Percentiles rank a stretch among this genome's conserved stretches.
Conservation (phyloP, 1,140 invertebrate genomes). For the Drosophila arizonae region DNA sequence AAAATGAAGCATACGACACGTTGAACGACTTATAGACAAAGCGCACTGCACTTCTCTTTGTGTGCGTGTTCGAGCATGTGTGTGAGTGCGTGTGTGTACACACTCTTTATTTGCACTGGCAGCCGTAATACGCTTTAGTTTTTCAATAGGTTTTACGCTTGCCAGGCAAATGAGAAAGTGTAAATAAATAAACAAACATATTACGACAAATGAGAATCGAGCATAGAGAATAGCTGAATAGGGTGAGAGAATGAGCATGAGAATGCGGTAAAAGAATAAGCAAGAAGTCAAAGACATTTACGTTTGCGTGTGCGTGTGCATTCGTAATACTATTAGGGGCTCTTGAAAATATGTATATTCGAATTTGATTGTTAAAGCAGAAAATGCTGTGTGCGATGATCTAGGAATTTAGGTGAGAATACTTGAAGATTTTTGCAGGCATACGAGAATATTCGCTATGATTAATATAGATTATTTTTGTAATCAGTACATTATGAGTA, state of each 20-base stretch:
- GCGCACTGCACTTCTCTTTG: constrained; percentile 16
- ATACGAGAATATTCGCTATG: too few relatives aligned
- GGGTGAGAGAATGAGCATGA: constrained; percentile 11
- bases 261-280: constrained; percentile 9
- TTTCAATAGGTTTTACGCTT: constrained; percentile 32
- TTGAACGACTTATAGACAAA: constrained; percentile 39
- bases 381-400: too few relatives aligned
- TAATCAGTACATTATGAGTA: too few relatives aligned
- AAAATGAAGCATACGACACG: constrained; percentile 64
- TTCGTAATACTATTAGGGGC: neutral
- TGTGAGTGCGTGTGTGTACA: neutral
- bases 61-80: neutral
- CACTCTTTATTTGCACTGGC: constrained; percentile 11
- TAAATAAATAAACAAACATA: constrained; percentile 52
- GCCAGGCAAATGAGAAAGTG: constrained; percentile 53
- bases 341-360: too few relatives aligned
- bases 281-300: constrained; percentile 27
- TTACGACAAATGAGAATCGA: constrained; percentile 21
- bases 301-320: neutral
- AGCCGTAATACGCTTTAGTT: constrained; percentile 54
- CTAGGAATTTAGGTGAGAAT: too few relatives aligned
- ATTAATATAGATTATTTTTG: too few relatives aligned
- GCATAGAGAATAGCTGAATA: constrained; percentile 7
- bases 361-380: too few relatives aligned
- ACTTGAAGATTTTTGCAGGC: too few relatives aligned